phyloP scores from a whole-genome alignment of 2,888 invertebrate genomes.

The Isotomurus palustris region DNA sequence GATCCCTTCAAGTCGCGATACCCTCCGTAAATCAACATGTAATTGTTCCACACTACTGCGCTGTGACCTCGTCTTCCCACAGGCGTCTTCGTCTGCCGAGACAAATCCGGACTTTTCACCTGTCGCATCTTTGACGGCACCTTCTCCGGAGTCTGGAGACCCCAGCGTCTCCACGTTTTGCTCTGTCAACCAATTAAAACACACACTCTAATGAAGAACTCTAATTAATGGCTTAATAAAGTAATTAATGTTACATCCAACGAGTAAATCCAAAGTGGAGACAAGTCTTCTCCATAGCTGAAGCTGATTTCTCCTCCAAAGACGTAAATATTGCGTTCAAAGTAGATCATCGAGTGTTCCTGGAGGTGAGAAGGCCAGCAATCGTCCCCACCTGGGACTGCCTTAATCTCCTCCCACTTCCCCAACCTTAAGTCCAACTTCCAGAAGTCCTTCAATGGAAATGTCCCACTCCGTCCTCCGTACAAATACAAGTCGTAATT shows the following conservation, averaged over 20 bases:
- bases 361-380: constrained; percentile 74
- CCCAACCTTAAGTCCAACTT: constrained; percentile 65
- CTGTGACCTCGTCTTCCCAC: constrained; percentile 76
- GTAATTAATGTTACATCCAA: constrained; percentile 63
- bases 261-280: constrained; percentile 81
- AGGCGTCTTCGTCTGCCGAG: constrained; percentile 55
- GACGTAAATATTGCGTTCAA: constrained; percentile 69
- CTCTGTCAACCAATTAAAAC: constrained; percentile 7
- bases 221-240: not conserved
- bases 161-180: not conserved
- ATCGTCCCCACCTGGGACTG: constrained; percentile 53
- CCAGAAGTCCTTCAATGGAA: constrained; percentile 82
- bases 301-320: constrained; percentile 84
- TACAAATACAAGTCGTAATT: constrained; percentile 65
- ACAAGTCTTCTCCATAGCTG: constrained; percentile 64
- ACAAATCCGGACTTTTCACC: not conserved
- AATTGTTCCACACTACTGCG: constrained; percentile 69
- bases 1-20: constrained; percentile 80
- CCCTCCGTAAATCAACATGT: constrained; percentile 81
- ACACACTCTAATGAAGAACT: constrained; percentile 14
- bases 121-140: not conserved
- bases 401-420: constrained; percentile 33
- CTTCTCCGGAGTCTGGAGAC: not conserved
- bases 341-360: constrained; percentile 77
- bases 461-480: constrained; percentile 76